Base-by-base conservation (phyloP, 1,140 invertebrate genomes). In the Microplitis demolitor region DNA sequence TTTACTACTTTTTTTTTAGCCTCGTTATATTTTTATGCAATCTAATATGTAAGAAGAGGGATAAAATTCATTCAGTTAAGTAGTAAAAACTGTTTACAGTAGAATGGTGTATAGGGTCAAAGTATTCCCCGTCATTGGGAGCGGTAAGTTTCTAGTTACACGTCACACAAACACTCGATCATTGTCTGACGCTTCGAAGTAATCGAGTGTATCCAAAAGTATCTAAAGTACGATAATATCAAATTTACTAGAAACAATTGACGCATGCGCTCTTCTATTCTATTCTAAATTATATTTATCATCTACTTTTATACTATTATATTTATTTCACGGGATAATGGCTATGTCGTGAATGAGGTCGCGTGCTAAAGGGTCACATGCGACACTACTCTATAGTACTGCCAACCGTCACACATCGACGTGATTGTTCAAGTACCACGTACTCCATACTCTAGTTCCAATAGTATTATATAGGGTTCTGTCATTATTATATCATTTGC, bases 41-140 rank as follows among this genome's bases (percentile, higher is more conserved):
- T n/a, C 14, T 16, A 14, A 56, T 24, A 14, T 16, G n/a, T 56
- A 56, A 56, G 16, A 56, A 68, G 24, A 37, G 66, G 37, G 63
- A 74, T 67, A 50, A 74, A 67, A 37, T 68, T 68, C 62, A 74
- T 71, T 71, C 73, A 66, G 67, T 74, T 74, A 71, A 50, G 34
- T 24, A 16, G 64, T 63, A 67, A 60, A 51, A 68, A 66, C 53
- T 74, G 62, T 74, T 74, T 70, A 53, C 68, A 58, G 64, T 66
- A 66, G 51, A 35, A 51, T 60, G 6, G 34, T 37, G 56, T 53
- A 62, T 66, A 53, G 50, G 34, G 39, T 54, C 31, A 53, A 54
- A 66, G 39, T 9, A 5, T 45, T 45, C 11, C 39, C 39, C 6
- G 39, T 45, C 39, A 45, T 45, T 45, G 73, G 73, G 73, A 71